phyloP scores from a whole-genome alignment of 1,140 invertebrate species.

The Zaprionus kolodkinae region DNA sequence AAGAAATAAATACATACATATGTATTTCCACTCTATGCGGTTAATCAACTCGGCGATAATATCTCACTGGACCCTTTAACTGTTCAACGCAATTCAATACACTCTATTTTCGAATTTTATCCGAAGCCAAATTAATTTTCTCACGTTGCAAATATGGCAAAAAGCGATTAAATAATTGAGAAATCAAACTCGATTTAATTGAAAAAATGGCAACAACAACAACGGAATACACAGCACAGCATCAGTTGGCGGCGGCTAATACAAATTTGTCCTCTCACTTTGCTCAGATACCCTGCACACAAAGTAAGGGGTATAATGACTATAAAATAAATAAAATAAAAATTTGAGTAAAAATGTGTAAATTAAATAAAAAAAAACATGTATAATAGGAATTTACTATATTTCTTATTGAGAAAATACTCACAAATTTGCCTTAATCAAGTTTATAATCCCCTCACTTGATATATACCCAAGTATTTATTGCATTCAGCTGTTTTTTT shows the following conservation, averaged over 20 bases:
- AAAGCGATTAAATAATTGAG: conserved; percentile 74
- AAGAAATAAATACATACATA: no score
- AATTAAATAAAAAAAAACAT: no score
- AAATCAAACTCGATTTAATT: conserved; percentile 58
- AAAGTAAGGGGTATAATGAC: not conserved
- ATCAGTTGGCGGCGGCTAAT: conserved; percentile 60
- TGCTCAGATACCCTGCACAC: not conserved
- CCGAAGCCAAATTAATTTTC: conserved; percentile 58
- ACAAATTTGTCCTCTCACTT: conserved; percentile 39
- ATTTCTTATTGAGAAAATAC: no score
- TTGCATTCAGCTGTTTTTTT: no score
- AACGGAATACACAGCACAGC: conserved; percentile 37
- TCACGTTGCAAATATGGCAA: conserved; percentile 58
- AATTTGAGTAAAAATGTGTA: no score
- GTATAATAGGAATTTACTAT: no score
- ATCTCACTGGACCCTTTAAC: conserved; percentile 1
- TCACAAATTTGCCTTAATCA: no score
- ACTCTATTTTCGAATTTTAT: not conserved
- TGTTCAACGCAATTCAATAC: conserved; percentile 4
- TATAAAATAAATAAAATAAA: not conserved
- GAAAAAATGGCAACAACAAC: conserved; percentile 23
- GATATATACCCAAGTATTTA: no score
- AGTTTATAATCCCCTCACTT: no score
- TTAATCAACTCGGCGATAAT: not conserved
- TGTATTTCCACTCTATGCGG: no score